These are phyloP conservation scores for Drosophila monieri DNA, from an alignment of 2,888 invertebrate species.

Conservation along the genomic window DNA sequence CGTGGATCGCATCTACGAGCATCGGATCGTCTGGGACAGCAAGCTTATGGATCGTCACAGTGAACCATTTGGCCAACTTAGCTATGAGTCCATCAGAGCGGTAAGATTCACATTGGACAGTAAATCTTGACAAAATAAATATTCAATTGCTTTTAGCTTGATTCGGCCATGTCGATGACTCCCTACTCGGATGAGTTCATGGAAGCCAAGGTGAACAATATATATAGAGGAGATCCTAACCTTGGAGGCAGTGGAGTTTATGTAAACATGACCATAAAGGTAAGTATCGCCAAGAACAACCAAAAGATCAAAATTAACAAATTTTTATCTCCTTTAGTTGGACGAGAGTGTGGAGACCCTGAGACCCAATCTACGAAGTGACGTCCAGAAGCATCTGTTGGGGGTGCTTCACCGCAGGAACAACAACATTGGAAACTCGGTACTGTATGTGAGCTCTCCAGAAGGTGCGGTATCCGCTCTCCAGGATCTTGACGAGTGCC, in stretches of 20 bases:
- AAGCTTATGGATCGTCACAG: slow-evolving; percentile 90
- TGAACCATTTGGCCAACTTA: slow-evolving; percentile 91
- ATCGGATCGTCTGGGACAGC: slow-evolving; percentile 90
- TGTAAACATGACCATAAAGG: slow-evolving; percentile 92
- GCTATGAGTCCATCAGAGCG: slow-evolving; percentile 93
- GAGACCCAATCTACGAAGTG: slow-evolving; percentile 88
- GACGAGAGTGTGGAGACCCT: slow-evolving; percentile 90
- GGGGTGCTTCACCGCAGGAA: slow-evolving; percentile 92
- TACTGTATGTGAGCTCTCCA: slow-evolving; percentile 92
- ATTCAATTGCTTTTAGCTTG: slow-evolving; percentile 86
- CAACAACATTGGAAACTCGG: slow-evolving; percentile 95
- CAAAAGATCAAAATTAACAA: neutral
- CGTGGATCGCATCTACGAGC: slow-evolving; percentile 92
- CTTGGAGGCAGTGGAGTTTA: slow-evolving; percentile 90
- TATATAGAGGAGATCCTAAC: slow-evolving; percentile 89
- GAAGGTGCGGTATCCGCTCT: slow-evolving; percentile 91
- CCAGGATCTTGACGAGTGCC: slow-evolving; percentile 94
- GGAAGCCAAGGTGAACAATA: slow-evolving; percentile 90
- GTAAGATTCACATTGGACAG: slow-evolving; percentile 85
- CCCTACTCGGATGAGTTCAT: slow-evolving; percentile 95
- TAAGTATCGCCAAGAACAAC: slow-evolving; percentile 52
- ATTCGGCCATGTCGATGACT: slow-evolving; percentile 96
- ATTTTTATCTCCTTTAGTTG: slow-evolving; percentile 84
- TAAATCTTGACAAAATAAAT: neutral
- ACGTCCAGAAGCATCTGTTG: slow-evolving; percentile 92